Evolutionary conservation across 2,888 invertebrate species (phyloP).

Genomic region (Pandemis corylana): DNA sequence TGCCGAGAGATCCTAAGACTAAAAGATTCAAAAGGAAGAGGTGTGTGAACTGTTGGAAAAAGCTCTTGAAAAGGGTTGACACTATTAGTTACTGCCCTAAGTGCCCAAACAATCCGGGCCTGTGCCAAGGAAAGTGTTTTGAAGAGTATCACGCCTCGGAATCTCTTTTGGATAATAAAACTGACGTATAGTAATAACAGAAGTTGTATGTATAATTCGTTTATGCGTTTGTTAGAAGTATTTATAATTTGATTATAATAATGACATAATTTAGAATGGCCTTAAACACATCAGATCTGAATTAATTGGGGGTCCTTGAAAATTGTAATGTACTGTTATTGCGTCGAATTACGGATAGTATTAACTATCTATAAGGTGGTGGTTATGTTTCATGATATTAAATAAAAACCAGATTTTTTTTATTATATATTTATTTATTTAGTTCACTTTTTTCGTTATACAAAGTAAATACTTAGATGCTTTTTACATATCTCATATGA

Average conservation of each 20-base stretch:
- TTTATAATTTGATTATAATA: not conserved
- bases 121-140: conserved; percentile 34
- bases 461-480: too few species aligned
- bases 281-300: conserved; percentile 1
- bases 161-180: not conserved
- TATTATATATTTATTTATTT: too few species aligned
- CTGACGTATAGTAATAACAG: not conserved
- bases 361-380: not conserved
- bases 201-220: not conserved
- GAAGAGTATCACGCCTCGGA: conserved; percentile 23
- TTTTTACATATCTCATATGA: too few species aligned
- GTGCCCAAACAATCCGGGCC: conserved; percentile 29
- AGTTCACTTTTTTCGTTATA: too few species aligned
- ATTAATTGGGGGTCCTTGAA: not conserved
- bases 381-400: not conserved
- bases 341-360: too few species aligned
- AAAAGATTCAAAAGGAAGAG: conserved; percentile 35
- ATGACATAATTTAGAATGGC: not conserved
- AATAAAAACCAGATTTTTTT: not conserved
- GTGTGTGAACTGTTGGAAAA: conserved; percentile 31
- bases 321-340: too few species aligned
- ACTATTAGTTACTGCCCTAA: conserved; percentile 36
- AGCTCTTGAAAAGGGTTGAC: conserved; percentile 24
- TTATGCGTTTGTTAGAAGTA: not conserved
- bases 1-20: conserved; percentile 29